Percentiles rank a stretch among this genome's conserved stretches.
phyloP scores from a whole-genome alignment of 2,888 invertebrate species.

The Idaea biselata region DNA sequence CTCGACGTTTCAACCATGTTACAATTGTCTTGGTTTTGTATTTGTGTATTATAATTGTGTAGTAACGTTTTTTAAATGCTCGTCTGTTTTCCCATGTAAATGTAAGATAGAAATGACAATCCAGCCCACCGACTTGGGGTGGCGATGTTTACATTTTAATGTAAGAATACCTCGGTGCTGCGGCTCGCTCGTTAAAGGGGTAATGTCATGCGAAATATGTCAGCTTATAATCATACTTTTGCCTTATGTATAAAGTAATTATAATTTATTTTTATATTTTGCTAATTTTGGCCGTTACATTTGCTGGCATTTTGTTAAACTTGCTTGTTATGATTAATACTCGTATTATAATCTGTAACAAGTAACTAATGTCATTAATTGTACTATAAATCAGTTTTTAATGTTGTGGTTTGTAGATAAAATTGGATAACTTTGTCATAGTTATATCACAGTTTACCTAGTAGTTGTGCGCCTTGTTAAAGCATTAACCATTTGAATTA shows the following conservation, averaged over 20 bases:
- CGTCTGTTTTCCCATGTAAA: conserved; percentile 38
- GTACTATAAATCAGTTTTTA: too few relatives aligned
- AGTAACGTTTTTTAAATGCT: conserved; percentile 40
- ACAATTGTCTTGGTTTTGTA: too few relatives aligned
- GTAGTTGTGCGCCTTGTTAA: not conserved
- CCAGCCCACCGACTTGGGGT: conserved; percentile 59
- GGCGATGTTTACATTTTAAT: conserved; percentile 77
- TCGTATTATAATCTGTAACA: too few relatives aligned
- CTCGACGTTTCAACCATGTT: too few relatives aligned
- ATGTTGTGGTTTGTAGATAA: too few relatives aligned
- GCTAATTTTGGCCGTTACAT: conserved; percentile 31
- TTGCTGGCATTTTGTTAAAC: too few relatives aligned
- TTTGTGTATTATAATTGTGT: too few relatives aligned
- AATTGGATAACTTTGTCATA: too few relatives aligned
- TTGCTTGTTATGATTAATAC: too few relatives aligned
- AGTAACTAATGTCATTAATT: too few relatives aligned
- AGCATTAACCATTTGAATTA: conserved; percentile 37
- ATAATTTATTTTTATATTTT: conserved; percentile 48
- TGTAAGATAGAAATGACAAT: conserved; percentile 69
- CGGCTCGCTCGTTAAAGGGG: conserved; percentile 63
- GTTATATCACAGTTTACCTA: too few relatives aligned
- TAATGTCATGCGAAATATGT: conserved; percentile 53
- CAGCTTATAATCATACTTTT: conserved; percentile 58
- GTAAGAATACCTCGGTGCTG: conserved; percentile 59
- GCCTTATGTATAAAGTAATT: conserved; percentile 60